Conservation (phyloP, 2,113 vertebrate genomes). For the Macroglossus sobrinus region DNA sequence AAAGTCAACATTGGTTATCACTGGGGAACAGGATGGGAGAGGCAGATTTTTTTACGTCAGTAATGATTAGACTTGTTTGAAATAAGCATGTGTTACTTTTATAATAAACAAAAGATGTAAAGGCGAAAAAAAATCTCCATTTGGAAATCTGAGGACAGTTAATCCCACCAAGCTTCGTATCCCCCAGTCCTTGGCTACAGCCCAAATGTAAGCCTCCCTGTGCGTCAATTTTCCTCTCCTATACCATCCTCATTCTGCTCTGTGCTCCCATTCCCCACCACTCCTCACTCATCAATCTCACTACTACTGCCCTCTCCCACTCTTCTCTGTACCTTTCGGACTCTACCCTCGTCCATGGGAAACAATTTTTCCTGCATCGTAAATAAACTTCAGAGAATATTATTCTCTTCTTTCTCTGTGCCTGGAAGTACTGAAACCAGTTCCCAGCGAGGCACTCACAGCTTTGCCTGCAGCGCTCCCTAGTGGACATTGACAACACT, state of each 20-base stretch:
- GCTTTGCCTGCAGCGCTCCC: slow-evolving; percentile 66
- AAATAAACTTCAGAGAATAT: not conserved
- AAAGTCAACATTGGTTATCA: slow-evolving; percentile 16
- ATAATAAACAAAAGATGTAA: slow-evolving; percentile 75
- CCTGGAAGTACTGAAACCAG: slow-evolving; percentile 59
- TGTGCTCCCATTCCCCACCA: not conserved
- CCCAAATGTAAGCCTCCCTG: slow-evolving; percentile 58
- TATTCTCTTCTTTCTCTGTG: not conserved
- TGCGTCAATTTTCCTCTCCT: slow-evolving; percentile 28
- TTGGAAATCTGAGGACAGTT: slow-evolving; percentile 72
- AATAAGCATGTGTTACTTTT: slow-evolving; percentile 60
- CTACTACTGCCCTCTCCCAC: not conserved
- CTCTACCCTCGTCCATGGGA: not conserved
- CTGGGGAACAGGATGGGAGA: not conserved
- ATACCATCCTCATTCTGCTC: not conserved
- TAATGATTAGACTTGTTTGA: slow-evolving; percentile 62
- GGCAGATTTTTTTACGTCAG: slow-evolving; percentile 58
- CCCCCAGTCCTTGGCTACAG: slow-evolving; percentile 61
- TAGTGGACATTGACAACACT: slow-evolving; percentile 37
- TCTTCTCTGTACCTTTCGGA: not conserved
- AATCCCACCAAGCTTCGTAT: slow-evolving; percentile 67
- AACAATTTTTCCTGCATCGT: not conserved
- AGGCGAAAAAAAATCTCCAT: slow-evolving; percentile 59
- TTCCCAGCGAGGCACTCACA: not conserved
- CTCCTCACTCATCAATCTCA: not conserved